A percentile compares a stretch with the other conserved stretches of the same genome.
Conservation (phyloP, 2,113 vertebrate species). For the Uria lomvia region DNA sequence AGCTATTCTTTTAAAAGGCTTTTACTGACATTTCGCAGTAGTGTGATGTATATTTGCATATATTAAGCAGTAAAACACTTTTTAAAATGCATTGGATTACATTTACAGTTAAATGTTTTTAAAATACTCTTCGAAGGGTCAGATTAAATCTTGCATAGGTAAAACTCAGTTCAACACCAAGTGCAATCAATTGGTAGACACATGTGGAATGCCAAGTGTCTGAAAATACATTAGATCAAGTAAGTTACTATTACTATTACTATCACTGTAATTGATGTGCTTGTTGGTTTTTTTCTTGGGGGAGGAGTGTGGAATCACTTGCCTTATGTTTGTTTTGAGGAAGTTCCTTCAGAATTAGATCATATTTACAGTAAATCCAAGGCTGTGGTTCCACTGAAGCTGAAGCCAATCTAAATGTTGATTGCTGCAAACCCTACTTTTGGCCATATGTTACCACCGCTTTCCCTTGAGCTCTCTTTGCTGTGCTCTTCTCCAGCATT, state of each 20-base stretch:
- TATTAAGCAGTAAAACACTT: not conserved
- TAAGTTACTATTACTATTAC: slow-evolving; percentile 15
- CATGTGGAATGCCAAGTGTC: not conserved
- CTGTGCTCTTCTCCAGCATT: slow-evolving; percentile 56
- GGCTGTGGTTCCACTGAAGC: slow-evolving; percentile 63
- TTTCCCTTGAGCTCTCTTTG: slow-evolving; percentile 63
- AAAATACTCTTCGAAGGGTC: not conserved
- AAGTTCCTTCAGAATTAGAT: slow-evolving; percentile 62
- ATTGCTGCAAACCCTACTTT: slow-evolving; percentile 66
- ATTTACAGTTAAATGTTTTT: not conserved
- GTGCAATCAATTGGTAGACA: not conserved
- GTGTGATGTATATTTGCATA: not conserved
- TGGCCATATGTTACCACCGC: slow-evolving; percentile 62
- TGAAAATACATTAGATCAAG: not conserved
- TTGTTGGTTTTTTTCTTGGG: not conserved
- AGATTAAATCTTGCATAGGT: not conserved
- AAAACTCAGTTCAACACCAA: not conserved
- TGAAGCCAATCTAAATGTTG: slow-evolving; percentile 69
- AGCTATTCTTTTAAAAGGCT: not conserved
- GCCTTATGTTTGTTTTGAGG: slow-evolving; percentile 66
- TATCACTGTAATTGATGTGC: slow-evolving; percentile 19
- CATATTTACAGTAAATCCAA: slow-evolving; percentile 65
- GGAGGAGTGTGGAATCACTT: slow-evolving; percentile 36
- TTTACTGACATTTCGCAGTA: not conserved
- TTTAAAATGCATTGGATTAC: not conserved